Evolutionary conservation across 1,140 invertebrate genomes (phyloP), one percentile per base, ranked within the genome.

Genomic region (Drusus annulatus): DNA sequence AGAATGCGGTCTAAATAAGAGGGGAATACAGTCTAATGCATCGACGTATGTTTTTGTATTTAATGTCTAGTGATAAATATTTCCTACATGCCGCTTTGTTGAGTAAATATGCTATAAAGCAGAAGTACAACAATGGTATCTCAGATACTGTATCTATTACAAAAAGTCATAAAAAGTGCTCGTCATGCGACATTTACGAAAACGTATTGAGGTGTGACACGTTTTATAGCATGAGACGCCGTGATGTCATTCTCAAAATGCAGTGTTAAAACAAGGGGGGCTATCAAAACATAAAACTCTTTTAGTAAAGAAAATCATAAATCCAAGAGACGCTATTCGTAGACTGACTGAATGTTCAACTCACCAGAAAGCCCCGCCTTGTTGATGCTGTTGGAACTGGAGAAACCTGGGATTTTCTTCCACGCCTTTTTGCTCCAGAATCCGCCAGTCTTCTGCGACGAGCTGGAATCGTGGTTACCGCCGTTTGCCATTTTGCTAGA

Each of bases 381-480:
- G 80, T 93, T 92, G 84, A 92, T 92, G 85, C 92, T 93, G 82
- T 91, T 92, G 36, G 91, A 93, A 84, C 91, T 93, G 54, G 92
- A 92, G 79, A 95, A 93, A 17, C 92, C 93, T 19, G 94, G 93
- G 79, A 95, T 89, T 86, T 95, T 95, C 85, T 93, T 94, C 94
- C 94, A 95, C 1, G 93, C 91, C 84, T 94, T 94, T 87, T 93
- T 93, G 80, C 93, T 93, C 91, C 92, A 93, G 84, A 93, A 93
- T 51, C 92, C 91, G 73, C 89, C 91, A 7, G 87, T 84, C 83
- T 89, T 90, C n/a, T 77, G 76, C 68, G 75, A 65, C 15, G 28
- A 60, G 50, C 65, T 80, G 1, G 80, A 56, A 51, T 88, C 88
- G 65, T 80, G 79, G 65, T 88, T 88, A 13, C 88, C 89, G 82